These are phyloP conservation scores for Campaea margaritaria DNA, from an alignment of 2,888 invertebrate species.

Conservation along the genomic window DNA sequence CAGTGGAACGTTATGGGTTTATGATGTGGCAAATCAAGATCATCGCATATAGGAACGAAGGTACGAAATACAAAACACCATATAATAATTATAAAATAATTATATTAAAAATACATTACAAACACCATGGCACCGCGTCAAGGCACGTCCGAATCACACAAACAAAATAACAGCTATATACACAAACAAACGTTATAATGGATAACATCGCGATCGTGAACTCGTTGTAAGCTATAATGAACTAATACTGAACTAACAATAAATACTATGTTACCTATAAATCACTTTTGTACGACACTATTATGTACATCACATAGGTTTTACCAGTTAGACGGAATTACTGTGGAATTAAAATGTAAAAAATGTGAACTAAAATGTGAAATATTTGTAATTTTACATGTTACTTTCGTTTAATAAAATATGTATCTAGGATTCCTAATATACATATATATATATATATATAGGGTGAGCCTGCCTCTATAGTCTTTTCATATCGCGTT, in stretches of 20 bases:
- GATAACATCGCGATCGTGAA: conserved; percentile 17
- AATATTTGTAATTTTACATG: neutral
- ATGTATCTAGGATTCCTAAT: neutral
- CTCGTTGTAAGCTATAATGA: conserved; percentile 37
- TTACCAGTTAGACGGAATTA: conserved; percentile 14
- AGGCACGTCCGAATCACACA: conserved; percentile 71
- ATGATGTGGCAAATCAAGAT: no score
- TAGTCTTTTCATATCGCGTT: no score
- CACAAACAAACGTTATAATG: conserved; percentile 33
- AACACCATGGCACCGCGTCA: conserved; percentile 76
- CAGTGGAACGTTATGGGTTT: no score
- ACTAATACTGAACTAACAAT: conserved; percentile 51
- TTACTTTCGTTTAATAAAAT: neutral
- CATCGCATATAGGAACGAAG: neutral
- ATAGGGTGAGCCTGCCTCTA: no score
- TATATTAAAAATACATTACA: conserved; percentile 67
- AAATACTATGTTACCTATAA: conserved; percentile 45
- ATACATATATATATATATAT: no score
- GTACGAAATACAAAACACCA: conserved; percentile 27
- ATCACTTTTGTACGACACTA: conserved; percentile 44
- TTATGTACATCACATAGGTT: conserved; percentile 39
- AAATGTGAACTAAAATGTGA: neutral
- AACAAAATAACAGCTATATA: conserved; percentile 54
- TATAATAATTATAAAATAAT: conserved; percentile 44
- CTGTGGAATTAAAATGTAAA: neutral